These are phyloP conservation scores for Artibeus jamaicensis DNA, from an alignment of 2,797 vertebrate genomes.

Conservation along the genomic window DNA sequence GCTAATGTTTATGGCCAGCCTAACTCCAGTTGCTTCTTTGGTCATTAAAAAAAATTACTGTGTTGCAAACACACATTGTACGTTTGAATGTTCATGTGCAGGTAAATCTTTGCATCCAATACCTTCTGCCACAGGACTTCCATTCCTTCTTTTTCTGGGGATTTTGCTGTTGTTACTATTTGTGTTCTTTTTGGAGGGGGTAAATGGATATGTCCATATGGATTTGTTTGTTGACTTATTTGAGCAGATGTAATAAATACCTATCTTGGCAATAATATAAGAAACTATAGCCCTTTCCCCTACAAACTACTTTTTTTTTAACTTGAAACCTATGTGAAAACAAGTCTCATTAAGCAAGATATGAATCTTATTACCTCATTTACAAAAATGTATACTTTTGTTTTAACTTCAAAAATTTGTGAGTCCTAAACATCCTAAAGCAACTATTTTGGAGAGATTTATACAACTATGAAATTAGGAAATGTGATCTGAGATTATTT, in stretches of 20 bases:
- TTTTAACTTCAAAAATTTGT: background rate
- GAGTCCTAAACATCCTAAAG: background rate
- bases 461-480: background rate
- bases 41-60: background rate
- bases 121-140: background rate
- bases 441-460: background rate
- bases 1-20: background rate
- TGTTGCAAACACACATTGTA: background rate
- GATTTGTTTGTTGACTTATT: background rate
- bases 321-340: background rate
- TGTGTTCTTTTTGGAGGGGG: background rate
- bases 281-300: background rate
- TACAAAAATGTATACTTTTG: background rate
- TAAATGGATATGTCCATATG: background rate
- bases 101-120: background rate
- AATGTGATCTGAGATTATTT: background rate
- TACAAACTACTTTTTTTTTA: background rate
- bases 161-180: background rate
- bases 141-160: background rate
- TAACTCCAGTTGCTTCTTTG: background rate
- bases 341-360: background rate
- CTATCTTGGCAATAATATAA: background rate
- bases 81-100: background rate
- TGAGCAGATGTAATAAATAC: background rate
- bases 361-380: background rate